Evolutionary conservation across 2,797 vertebrate genomes (phyloP), one percentile per base, ranked within the genome.

Genomic region (Pelochelys cantorii): DNA sequence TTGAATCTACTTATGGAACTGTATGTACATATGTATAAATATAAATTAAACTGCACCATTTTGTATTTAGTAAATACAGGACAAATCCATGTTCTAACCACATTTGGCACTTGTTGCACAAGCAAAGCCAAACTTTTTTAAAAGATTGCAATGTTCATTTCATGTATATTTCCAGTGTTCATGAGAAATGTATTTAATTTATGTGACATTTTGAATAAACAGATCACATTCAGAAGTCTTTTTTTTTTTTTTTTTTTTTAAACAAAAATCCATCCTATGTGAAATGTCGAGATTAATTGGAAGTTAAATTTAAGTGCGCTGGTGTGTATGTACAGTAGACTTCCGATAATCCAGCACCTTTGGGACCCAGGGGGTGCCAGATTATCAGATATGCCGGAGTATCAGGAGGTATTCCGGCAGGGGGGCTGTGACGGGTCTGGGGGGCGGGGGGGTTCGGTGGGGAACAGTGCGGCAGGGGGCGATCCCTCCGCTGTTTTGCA

Each of bases 201-300:
- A 96, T 97, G 96, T 97, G 96, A 96, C 96, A 96, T 96, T 97
- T 97, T 96, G 94, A 97, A 94, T 97, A 97, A 97, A 96, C 91
- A 88, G 90, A 92, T 95, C 90, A 97, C 97, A 95, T 96, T 95
- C 96, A 97, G 77, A 79, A 56, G n/a, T 92, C 74, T 9, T 85
- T 91, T 48, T 81, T 48, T 83, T 77, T 88, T 60, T 48, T 48
- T 48, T 83, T 77, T 88, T 60, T 48, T 48, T 48, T 2, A 48
- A 91, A 89, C 27, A 85, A 90, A 92, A 89, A 79, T 60, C 55
- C 20, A 25, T 42, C 15, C 17, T 22, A 25, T 65, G 17, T 86
- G 68, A 84, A 12, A 74, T 57, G 53, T 25, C n/a, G 83, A 15
- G 80, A 15, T 60, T 55, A 55, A 57, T 57, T 25, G 22, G 56